Evolutionary conservation across 2,888 invertebrate species (phyloP).

Genomic region (Cenopis cana): DNA sequence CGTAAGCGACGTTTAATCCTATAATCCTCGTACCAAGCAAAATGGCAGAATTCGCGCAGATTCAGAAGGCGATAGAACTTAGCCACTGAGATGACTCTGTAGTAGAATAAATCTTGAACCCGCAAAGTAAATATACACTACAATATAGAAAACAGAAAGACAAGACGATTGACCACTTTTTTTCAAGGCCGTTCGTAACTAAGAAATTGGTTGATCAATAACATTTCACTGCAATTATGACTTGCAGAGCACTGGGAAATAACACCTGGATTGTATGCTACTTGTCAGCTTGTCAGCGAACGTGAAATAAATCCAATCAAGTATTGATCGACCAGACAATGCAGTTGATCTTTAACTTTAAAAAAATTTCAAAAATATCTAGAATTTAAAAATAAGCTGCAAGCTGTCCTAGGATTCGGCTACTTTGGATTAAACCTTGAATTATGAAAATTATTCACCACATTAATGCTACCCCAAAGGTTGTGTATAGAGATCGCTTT

Average conservation of each 20-base stretch:
- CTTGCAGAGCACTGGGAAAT: conserved; percentile 23
- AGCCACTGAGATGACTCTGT: too few relatives aligned
- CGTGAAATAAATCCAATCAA: conserved; percentile 1
- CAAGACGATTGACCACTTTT: background rate
- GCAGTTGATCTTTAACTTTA: background rate
- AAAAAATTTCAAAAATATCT: too few relatives aligned
- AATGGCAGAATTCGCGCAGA: too few relatives aligned
- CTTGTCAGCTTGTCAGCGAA: conserved; percentile 1
- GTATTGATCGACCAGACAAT: background rate
- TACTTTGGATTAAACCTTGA: too few relatives aligned
- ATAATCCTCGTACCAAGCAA: too few relatives aligned
- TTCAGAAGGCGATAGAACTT: too few relatives aligned
- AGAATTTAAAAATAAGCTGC: too few relatives aligned
- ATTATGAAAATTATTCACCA: too few relatives aligned
- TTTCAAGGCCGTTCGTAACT: conserved; percentile 16
- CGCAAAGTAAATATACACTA: background rate
- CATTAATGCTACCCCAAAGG: too few relatives aligned
- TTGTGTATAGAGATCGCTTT: too few relatives aligned
- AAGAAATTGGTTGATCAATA: conserved; percentile 31
- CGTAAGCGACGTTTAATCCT: too few relatives aligned
- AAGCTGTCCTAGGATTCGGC: too few relatives aligned
- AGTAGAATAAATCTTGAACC: background rate
- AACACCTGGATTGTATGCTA: conserved; percentile 1
- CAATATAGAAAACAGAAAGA: background rate
- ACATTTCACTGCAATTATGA: conserved; percentile 7